Base-by-base conservation (phyloP, 2,113 vertebrate genomes). In the Dipodomys stephensi region DNA sequence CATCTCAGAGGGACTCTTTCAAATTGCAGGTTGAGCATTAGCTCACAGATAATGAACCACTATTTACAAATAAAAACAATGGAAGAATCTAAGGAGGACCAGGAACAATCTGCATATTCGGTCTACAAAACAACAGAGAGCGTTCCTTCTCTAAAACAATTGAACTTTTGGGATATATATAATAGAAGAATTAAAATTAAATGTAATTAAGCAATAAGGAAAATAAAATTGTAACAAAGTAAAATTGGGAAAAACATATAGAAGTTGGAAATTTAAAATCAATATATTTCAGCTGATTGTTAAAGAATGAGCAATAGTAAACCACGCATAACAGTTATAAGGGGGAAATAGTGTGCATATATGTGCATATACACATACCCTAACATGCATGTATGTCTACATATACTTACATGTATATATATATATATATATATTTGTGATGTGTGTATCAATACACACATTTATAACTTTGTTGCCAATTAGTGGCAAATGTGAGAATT, bases 41-140 rank as follows among this genome's bases (percentile, higher is more conserved):
- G 6, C 12, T 80, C 81, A 7, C 28, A 32, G 4, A 18, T 64
- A 12, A 68, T 90, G 28, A 32, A 9, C 57, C 77, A 77, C 60
- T 22, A 83, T 76, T 69, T 69, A 25, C 69, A 92, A 49, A 84
- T 73, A 81, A 6, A 87, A 89, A 7, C 62, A 87, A 68, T 77
- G 28, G 64, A 85, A 90, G 28, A 46, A 65, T 3, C 6, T 39
- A 23, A 3, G 35, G 22, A 87, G 10, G 74, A 49, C 9, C 20
- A 85, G 0, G 7, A n/a, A 20, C 28, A 69, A 82, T 81, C 49
- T 13, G 62, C 8, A 62, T 80, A 86, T 32, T 30, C 92, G 15
- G 4, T 18, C 19, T 91, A 44, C 1, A 80, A 72, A 91, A 72
- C 57, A 83, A 7, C 71, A 68, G 20, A 49, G 30, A 76, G 3